Percentiles rank a stretch among this genome's conserved stretches.
phyloP scores from a whole-genome alignment of 2,113 vertebrate species.

The Lipotes vexillifer region DNA sequence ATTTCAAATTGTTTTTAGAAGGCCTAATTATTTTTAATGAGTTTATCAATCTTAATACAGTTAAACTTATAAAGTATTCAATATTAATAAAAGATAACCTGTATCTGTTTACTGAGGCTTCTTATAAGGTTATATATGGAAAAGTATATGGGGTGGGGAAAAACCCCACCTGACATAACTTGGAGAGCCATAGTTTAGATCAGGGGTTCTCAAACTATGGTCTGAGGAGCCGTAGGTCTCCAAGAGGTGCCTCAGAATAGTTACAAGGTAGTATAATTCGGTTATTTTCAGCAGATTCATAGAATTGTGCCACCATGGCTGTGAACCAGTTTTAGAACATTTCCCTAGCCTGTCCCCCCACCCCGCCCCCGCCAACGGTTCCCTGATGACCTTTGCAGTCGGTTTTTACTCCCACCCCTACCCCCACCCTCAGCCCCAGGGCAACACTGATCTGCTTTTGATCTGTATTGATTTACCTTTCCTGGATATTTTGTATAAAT shows the following conservation, averaged over 20 bases:
- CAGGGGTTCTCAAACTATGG: neutral
- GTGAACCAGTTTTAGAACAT: neutral
- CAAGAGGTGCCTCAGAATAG: neutral
- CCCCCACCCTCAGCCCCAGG: neutral
- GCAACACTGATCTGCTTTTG: neutral
- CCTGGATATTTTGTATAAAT: neutral
- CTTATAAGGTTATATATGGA: neutral
- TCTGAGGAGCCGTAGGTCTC: neutral
- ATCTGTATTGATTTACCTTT: neutral
- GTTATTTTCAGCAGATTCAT: neutral
- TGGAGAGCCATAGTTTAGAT: neutral
- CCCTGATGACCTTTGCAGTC: neutral
- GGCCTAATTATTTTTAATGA: neutral
- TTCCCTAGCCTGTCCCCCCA: neutral
- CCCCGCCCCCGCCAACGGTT: neutral
- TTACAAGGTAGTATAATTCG: neutral
- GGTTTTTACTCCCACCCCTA: neutral
- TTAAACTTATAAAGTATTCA: neutral
- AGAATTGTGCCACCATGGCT: neutral
- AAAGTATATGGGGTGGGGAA: neutral
- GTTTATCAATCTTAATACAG: neutral
- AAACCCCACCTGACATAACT: neutral
- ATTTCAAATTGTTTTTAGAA: conserved; percentile 17
- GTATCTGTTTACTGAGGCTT: neutral
- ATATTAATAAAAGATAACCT: neutral